A percentile compares a stretch with the other conserved stretches of the same genome.
These are phyloP conservation scores for Pseudomyrmex pallidus DNA, from an alignment of 1,140 invertebrate species.

Conservation along the genomic window DNA sequence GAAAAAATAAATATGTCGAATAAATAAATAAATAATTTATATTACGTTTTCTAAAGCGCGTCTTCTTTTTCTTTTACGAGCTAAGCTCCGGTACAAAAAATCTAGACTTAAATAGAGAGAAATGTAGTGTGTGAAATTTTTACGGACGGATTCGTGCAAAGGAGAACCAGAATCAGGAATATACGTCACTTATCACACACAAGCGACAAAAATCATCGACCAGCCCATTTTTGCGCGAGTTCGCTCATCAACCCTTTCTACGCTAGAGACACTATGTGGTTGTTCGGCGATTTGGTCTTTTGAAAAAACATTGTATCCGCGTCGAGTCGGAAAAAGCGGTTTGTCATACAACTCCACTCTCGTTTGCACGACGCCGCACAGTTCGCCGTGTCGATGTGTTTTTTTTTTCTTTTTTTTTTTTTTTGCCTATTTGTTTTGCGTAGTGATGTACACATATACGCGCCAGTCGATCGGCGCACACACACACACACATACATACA, in stretches of 20 bases:
- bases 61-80: conserved; percentile 43
- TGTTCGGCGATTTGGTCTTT: conserved; percentile 47
- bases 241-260: conserved; percentile 20
- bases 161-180: conserved; percentile 64
- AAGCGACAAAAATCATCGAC: conserved; percentile 42
- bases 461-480: no score
- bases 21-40: conserved; percentile 66
- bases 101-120: conserved; percentile 66
- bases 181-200: conserved; percentile 49
- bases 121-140: conserved; percentile 60
- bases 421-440: conserved; percentile 4
- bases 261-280: conserved; percentile 23
- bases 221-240: not conserved
- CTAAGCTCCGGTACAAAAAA: conserved; percentile 69
- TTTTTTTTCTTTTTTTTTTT: not conserved
- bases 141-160: conserved; percentile 75
- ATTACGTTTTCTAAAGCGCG: conserved; percentile 61
- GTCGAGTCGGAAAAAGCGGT: not conserved
- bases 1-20: conserved; percentile 62
- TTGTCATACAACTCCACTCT: conserved; percentile 53
- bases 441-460: conserved; percentile 17
- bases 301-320: conserved; percentile 22
- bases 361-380: conserved; percentile 72
- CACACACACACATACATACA: not conserved
- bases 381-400: conserved; percentile 48